Conservation (phyloP, 2,797 vertebrate species). For the Clarias fuscus region DNA sequence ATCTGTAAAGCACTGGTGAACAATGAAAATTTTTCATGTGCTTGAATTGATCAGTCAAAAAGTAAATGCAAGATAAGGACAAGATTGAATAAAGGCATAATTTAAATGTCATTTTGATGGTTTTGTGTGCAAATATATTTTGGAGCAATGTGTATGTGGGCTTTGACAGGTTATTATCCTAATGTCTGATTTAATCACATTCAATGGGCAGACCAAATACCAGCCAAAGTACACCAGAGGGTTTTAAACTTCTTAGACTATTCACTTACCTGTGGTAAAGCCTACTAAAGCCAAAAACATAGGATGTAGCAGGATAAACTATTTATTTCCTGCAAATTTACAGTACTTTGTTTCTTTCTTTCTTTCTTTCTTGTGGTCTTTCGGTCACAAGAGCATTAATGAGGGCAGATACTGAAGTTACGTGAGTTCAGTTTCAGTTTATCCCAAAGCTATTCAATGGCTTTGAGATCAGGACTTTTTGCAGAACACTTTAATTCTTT, state of each 20-base stretch:
- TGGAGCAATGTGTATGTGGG: constrained; percentile 6
- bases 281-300: not conserved
- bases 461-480: too few relatives aligned
- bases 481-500: too few relatives aligned
- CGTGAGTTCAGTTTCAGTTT: too few relatives aligned
- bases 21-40: constrained; percentile 15
- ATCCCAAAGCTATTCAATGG: too few relatives aligned
- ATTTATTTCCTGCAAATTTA: too few relatives aligned
- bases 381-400: too few relatives aligned
- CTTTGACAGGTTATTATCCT: constrained; percentile 40
- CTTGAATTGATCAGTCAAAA: constrained; percentile 35
- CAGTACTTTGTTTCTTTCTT: too few relatives aligned
- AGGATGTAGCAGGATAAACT: too few relatives aligned
- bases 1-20: constrained; percentile 18
- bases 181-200: constrained; percentile 33
- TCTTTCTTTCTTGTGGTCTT: too few relatives aligned
- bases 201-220: constrained; percentile 1
- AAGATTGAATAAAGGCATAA: constrained; percentile 25
- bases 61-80: constrained; percentile 33
- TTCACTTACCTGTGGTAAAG: not conserved
- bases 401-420: too few relatives aligned
- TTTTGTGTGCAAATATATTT: not conserved
- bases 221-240: not conserved
- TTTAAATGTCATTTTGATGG: constrained; percentile 24
- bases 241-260: not conserved